phyloP scores from a whole-genome alignment of 1,140 invertebrate species.

The Globodera rostochiensis region DNA sequence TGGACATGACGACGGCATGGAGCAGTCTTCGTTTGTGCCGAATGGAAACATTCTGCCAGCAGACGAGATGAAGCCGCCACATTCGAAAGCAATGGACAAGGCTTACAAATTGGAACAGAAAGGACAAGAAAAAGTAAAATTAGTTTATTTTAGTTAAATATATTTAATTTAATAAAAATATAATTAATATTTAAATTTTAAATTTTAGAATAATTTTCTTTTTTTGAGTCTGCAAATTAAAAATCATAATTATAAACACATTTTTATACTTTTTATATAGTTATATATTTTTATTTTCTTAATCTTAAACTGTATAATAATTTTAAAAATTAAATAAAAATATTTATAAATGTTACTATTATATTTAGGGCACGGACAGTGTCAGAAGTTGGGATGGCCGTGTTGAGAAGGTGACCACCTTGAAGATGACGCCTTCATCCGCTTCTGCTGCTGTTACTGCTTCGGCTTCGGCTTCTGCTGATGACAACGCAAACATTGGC shows the following conservation, averaged over 20 bases:
- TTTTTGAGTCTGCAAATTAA: too few relatives aligned
- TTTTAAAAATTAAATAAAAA: background rate
- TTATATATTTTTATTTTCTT: too few relatives aligned
- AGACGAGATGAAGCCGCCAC: too few relatives aligned
- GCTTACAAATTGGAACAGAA: background rate
- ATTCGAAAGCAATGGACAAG: too few relatives aligned
- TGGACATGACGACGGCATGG: constrained; percentile 4
- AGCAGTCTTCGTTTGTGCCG: background rate
- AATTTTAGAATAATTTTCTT: too few relatives aligned
- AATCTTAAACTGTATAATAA: background rate
- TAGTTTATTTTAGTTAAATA: too few relatives aligned
- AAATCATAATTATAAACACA: too few relatives aligned
- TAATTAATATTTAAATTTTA: too few relatives aligned
- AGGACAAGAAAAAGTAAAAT: background rate
- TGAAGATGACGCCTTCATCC: background rate
- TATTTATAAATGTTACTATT: background rate
- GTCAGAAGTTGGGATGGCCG: background rate
- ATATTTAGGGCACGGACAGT: background rate
- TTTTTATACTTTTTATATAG: too few relatives aligned
- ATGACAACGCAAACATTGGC: background rate
- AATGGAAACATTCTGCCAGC: too few relatives aligned
- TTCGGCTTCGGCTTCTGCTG: background rate
- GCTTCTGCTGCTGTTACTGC: too few relatives aligned
- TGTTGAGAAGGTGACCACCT: background rate
- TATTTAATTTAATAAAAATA: too few relatives aligned